Percentiles rank a stretch among this genome's conserved stretches.
These are phyloP conservation scores for Spilosoma lubricipeda DNA, from an alignment of 2,888 invertebrate genomes.

Conservation along the genomic window DNA sequence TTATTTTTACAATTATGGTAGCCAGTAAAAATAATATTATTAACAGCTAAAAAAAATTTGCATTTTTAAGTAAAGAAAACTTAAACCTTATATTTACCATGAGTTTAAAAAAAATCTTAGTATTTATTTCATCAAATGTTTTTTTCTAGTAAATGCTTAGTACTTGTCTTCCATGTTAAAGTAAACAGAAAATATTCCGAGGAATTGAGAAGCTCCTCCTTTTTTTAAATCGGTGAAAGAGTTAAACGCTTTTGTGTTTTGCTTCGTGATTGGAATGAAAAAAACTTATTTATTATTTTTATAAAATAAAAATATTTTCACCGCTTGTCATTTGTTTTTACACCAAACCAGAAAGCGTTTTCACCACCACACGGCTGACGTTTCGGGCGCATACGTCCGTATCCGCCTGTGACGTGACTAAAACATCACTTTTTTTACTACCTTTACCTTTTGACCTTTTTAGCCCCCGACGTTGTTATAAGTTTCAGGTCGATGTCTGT, in stretches of 20 bases:
- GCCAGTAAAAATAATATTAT: too few species aligned
- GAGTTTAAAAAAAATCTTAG: too few species aligned
- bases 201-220: too few species aligned
- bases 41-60: too few species aligned
- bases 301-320: not conserved
- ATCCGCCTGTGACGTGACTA: conserved; percentile 69
- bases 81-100: too few species aligned
- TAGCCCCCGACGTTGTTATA: too few species aligned
- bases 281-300: not conserved
- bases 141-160: not conserved
- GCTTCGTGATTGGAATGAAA: not conserved
- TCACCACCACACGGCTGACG: conserved; percentile 72
- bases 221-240: not conserved
- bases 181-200: too few species aligned
- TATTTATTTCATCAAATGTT: not conserved
- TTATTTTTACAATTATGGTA: too few species aligned
- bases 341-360: conserved; percentile 61
- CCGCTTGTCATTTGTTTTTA: conserved; percentile 44
- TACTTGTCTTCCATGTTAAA: too few species aligned
- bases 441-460: conserved; percentile 53
- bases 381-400: conserved; percentile 71
- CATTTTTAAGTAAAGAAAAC: too few species aligned
- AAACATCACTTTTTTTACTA: conserved; percentile 57
- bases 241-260: not conserved
- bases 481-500: too few species aligned